Conservation (phyloP, 2,888 invertebrate species). For the Aspidiotus rigidus region DNA sequence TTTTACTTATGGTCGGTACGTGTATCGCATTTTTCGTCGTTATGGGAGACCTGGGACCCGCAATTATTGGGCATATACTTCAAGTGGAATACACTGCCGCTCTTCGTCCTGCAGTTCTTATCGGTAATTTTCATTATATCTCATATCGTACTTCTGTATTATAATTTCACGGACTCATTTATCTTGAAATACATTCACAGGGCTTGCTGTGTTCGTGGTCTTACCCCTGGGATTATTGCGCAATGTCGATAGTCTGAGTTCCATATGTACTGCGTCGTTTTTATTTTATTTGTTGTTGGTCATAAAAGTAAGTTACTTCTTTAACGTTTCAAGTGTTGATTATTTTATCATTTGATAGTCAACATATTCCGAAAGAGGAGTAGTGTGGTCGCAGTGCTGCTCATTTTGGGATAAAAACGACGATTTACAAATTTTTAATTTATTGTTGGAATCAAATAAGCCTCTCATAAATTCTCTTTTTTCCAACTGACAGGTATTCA, state of each 20-base stretch:
- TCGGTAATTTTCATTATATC: constrained; percentile 43
- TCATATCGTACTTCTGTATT: neutral
- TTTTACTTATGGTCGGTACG: constrained; percentile 87
- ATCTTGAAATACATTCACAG: constrained; percentile 38
- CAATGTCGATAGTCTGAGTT: constrained; percentile 81
- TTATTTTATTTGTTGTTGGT: constrained; percentile 84
- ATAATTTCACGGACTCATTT: neutral
- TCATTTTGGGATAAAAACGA: too few species aligned
- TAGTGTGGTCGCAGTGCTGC: too few species aligned
- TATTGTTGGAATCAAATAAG: too few species aligned
- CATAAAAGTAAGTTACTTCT: constrained; percentile 57
- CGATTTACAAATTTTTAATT: too few species aligned
- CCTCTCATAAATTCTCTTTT: too few species aligned
- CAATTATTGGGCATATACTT: constrained; percentile 72
- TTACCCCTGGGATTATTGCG: constrained; percentile 78
- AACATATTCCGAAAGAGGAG: too few species aligned
- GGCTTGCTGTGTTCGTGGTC: constrained; percentile 67
- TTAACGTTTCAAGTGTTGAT: neutral
- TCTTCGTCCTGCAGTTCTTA: constrained; percentile 46
- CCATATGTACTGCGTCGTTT: constrained; percentile 80
- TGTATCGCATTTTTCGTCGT: constrained; percentile 95
- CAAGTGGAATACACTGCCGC: constrained; percentile 56
- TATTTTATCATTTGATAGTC: too few species aligned
- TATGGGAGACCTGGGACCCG: constrained; percentile 93
- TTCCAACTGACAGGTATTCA: constrained; percentile 53